phyloP scores from a whole-genome alignment of 1,140 invertebrate species.

The Drosophila arawakana region DNA sequence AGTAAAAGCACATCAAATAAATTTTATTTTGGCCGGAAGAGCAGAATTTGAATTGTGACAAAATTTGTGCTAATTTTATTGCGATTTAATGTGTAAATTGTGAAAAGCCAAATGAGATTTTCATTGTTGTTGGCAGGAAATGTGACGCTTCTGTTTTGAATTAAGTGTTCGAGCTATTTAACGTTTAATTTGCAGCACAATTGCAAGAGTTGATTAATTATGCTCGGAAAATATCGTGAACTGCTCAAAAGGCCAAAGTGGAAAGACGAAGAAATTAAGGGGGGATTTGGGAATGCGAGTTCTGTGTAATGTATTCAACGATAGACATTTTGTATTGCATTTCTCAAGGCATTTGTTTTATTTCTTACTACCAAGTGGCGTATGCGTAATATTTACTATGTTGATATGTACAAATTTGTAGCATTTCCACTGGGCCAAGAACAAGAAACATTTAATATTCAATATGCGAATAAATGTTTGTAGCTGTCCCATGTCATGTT shows the following conservation, averaged over 20 bases:
- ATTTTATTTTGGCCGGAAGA: no score
- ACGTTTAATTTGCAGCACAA: constrained; percentile 52
- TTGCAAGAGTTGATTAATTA: constrained; percentile 50
- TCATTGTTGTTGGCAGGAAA: constrained; percentile 35
- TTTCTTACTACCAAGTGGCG: constrained; percentile 14
- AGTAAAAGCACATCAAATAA: no score
- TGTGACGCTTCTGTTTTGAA: constrained; percentile 27
- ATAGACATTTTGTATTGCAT: constrained; percentile 18
- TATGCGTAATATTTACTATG: constrained; percentile 3
- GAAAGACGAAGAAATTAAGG: not conserved
- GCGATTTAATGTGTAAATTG: constrained; percentile 11
- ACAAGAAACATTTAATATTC: constrained; percentile 3
- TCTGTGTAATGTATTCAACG: constrained; percentile 13
- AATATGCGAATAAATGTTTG: not conserved
- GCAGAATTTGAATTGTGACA: not conserved
- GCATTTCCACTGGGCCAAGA: not conserved
- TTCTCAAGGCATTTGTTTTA: not conserved
- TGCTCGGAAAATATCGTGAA: constrained; percentile 23
- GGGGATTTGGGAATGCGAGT: not conserved
- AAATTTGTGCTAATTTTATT: not conserved
- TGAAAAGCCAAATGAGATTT: not conserved
- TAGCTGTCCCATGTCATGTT: constrained; percentile 17
- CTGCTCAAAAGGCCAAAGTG: not conserved
- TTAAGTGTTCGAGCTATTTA: constrained; percentile 38
- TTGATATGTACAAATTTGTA: not conserved